A percentile compares a stretch with the other conserved stretches of the same genome.
phyloP scores from a whole-genome alignment of 1,140 invertebrate genomes.

The Paralvinella palmiformis region DNA sequence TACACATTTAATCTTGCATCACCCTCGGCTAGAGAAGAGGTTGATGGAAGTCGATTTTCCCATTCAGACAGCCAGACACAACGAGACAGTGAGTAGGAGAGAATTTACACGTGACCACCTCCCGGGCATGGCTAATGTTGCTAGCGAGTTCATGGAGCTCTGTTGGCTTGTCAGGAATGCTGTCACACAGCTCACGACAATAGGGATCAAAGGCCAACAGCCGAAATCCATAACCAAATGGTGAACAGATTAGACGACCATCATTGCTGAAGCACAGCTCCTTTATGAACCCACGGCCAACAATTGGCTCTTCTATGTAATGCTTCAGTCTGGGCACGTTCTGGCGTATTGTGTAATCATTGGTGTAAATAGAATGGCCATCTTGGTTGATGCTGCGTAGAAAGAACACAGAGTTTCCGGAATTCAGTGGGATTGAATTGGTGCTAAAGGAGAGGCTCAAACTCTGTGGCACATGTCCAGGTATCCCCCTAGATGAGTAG shows the following conservation, averaged over 20 bases:
- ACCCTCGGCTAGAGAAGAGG: slow-evolving; percentile 57
- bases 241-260: slow-evolving; percentile 81
- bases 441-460: too few species aligned
- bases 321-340: slow-evolving; percentile 74
- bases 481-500: too few species aligned
- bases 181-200: slow-evolving; percentile 72
- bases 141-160: slow-evolving; percentile 61
- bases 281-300: slow-evolving; percentile 71
- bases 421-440: too few species aligned
- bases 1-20: too few species aligned
- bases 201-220: slow-evolving; percentile 71
- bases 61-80: slow-evolving; percentile 80
- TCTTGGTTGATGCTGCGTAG: too few species aligned
- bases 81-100: slow-evolving; percentile 76
- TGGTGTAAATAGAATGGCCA: too few species aligned
- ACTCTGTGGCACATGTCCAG: too few species aligned
- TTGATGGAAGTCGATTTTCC: slow-evolving; percentile 83
- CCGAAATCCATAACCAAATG: slow-evolving; percentile 75
- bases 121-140: slow-evolving; percentile 68
- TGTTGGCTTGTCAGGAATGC: slow-evolving; percentile 53
- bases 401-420: too few species aligned
- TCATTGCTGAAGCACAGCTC: slow-evolving; percentile 84
- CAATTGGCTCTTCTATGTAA: slow-evolving; percentile 79
- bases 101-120: slow-evolving; percentile 87
- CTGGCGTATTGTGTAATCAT: too few species aligned